Evolutionary conservation across 2,888 invertebrate genomes (phyloP), one percentile per base, ranked within the genome.

Genomic region (Apocheima hispidaria): DNA sequence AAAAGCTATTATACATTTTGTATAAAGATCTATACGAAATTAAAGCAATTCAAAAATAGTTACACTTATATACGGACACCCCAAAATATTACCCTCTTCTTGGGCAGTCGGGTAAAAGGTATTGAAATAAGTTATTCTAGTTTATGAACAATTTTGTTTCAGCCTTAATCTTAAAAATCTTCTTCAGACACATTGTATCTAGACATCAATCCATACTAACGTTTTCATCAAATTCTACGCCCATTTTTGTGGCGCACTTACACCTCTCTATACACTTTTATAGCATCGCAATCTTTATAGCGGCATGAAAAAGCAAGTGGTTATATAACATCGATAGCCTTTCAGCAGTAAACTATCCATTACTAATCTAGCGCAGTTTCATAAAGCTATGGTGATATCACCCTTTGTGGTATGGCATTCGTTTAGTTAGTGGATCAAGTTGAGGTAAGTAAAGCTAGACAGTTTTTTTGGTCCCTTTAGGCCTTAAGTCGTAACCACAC

Each of bases 351-450:
- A 80, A 78, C 74, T 70, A 79, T 76, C 74, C 73, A 77, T 75
- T 76, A 74, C 74, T 74, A 78, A 83, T 82, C 78, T 76, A 78
- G 82, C 73, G 66, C 78, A 62, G 74, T 77, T 82, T 81, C 79
- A 82, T 81, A 78, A 77, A 75, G 66, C 66, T 67, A 64, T 57
- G 66, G 69, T 83, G 83, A 82, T 75, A 78, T 81, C 83, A 83
- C 68, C 71, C 69, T 67, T 70, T 70, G 63, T 48, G 16, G 23
- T 0, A 18, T 52, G 6, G 36, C 26, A n/a, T 23, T 41, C 20
- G 40, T 40, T n/a, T 20, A 53, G 56, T 36, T 16, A 28, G 16
- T 50, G 43, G 60, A 38, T 18, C 54, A 21, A 54, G 53, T 54
- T 6, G 21, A 35, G 3, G 14, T 5, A n/a, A 35, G 33, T 10